These are phyloP conservation scores for Melieria picta DNA, from an alignment of 2,888 invertebrate genomes.

Conservation along the genomic window DNA sequence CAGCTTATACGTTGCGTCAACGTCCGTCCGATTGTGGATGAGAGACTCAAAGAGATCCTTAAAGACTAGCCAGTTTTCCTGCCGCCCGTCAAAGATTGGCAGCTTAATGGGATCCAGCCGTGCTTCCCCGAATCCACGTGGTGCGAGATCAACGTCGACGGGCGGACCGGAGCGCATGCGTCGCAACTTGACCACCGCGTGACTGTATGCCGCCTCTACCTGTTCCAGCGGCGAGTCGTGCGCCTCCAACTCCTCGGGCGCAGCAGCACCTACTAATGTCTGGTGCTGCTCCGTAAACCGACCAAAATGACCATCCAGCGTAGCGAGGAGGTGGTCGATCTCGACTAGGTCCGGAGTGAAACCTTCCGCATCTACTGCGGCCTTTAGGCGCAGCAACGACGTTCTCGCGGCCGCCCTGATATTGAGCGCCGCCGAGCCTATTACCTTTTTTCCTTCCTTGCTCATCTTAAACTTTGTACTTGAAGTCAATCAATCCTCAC, in stretches of 20 bases:
- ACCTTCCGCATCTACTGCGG: neutral
- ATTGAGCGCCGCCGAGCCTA: too few species aligned
- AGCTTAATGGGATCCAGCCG: slow-evolving; percentile 56
- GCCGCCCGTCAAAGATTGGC: slow-evolving; percentile 9
- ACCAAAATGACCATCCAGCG: neutral
- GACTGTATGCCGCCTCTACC: too few species aligned
- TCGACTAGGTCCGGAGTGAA: neutral
- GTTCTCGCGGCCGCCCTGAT: too few species aligned
- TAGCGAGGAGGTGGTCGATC: slow-evolving; percentile 1
- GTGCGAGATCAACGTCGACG: too few species aligned
- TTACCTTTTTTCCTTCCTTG: too few species aligned
- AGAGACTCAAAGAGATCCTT: slow-evolving; percentile 21
- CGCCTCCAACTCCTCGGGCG: too few species aligned
- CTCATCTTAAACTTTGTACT: too few species aligned
- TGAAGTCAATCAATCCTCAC: too few species aligned
- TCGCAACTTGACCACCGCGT: too few species aligned
- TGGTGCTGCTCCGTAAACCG: neutral
- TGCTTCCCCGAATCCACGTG: too few species aligned
- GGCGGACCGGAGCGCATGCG: too few species aligned
- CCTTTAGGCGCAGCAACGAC: neutral
- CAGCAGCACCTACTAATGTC: neutral
- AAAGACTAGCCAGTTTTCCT: slow-evolving; percentile 13
- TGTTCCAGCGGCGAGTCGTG: too few species aligned
- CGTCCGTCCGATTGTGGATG: slow-evolving; percentile 11
- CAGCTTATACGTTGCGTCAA: slow-evolving; percentile 19